Percentiles rank a stretch among this genome's conserved stretches.
Evolutionary conservation across 30 jellyfish, hydroid and myxozoan species (phyloP).

Genomic region (Calvadosia cruxmelitensis): DNA sequence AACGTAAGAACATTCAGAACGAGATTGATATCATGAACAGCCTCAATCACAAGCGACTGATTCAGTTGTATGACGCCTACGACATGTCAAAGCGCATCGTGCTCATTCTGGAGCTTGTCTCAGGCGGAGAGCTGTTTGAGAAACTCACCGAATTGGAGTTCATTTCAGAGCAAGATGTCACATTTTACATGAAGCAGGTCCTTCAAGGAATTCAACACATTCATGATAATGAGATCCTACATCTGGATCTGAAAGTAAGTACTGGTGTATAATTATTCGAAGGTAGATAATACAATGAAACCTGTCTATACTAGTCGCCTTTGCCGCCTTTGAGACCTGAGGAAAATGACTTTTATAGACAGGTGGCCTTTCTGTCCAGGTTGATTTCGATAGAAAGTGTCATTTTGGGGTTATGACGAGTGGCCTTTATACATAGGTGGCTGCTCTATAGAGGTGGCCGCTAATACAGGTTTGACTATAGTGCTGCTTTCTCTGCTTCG

Average conservation of each 20-base stretch:
- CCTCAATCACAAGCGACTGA: constrained; percentile 84
- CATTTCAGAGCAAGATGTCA: constrained; percentile 94
- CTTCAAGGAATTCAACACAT: constrained; percentile 81
- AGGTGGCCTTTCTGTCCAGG: too few species aligned
- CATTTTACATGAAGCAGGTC: constrained; percentile 96
- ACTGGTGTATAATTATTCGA: background rate
- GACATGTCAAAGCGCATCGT: constrained; percentile 86
- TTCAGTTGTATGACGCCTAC: constrained; percentile 81
- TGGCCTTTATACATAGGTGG: too few species aligned
- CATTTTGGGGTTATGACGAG: too few species aligned
- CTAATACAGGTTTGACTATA: too few species aligned
- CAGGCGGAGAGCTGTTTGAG: constrained; percentile 94
- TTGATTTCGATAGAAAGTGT: too few species aligned
- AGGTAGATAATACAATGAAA: too few species aligned
- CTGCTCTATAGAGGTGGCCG: too few species aligned
- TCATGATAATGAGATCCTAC: constrained; percentile 86
- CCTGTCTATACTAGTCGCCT: too few species aligned
- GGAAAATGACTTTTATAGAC: too few species aligned
- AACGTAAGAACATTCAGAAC: constrained; percentile 50
- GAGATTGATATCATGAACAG: constrained; percentile 89
- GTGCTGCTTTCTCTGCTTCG: too few species aligned
- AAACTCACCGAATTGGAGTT: constrained; percentile 84
- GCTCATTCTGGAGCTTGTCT: constrained; percentile 71
- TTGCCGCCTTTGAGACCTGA: too few species aligned
- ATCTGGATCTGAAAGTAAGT: constrained; percentile 87